Base-by-base conservation (phyloP, 1,140 invertebrate genomes). In the Pseudomyrmex flavicornis region DNA sequence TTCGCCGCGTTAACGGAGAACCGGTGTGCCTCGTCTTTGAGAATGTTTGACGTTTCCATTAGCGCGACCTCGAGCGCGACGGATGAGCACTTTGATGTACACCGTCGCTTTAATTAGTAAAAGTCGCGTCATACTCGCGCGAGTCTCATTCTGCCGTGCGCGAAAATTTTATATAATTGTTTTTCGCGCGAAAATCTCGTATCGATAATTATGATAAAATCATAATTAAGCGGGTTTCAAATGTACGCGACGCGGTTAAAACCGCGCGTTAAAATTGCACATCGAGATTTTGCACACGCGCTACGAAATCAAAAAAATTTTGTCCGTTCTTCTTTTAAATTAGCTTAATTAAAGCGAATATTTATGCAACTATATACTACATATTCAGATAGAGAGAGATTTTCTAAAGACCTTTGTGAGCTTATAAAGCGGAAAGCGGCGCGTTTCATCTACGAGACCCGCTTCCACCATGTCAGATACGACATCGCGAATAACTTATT, bases 31-130 rank as follows among this genome's bases (percentile, higher is more conserved):
- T 56, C 72, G 59, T 88, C 85, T 87, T 72, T 74, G 35, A 59
- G 54, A 84, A 73, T 79, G 83, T 88, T 88, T 88, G 83, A 85
- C 83, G 84, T 88, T 88, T 88, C 87, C 85, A 88, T 88, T 88
- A 88, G 77, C 82, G 82, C 35, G n/a, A 56, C 44, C 56, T 65
- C 74, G 63, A 66, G 15, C 50, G 56, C 58, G 52, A 76, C 12
- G 50, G 61, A 56, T 56, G 44, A 17, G n/a, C 35, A 70, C 82
- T 87, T 85, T 85, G 82, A 88, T 70, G 82, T 73, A 70, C n/a
- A 54, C 26, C 48, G 35, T 72, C 52, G 12, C 59, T 54, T 83
- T 84, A 84, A 87, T 87, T 88, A 74, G 65, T 63, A 66, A 68
- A 80, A 80, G 20, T 72, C 54, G 44, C 58, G 8, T 58, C 66